These are phyloP conservation scores for Wiebesia pumilae DNA, from an alignment of 1,140 invertebrate species.

Conservation along the genomic window DNA sequence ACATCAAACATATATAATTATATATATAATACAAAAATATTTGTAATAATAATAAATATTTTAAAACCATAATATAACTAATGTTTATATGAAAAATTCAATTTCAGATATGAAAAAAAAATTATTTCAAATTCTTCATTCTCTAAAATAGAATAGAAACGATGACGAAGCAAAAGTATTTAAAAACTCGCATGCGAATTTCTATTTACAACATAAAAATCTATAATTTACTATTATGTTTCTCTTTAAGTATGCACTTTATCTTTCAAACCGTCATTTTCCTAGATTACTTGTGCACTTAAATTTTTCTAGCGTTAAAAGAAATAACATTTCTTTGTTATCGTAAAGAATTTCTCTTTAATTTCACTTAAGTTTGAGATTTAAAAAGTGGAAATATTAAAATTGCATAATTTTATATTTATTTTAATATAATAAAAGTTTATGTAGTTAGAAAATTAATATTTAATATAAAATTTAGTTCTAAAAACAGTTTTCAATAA, in stretches of 20 bases:
- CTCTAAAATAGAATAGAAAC: not conserved
- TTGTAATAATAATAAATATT: not conserved
- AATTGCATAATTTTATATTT: not conserved
- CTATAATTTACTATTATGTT: constrained; percentile 25
- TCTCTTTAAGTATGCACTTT: constrained; percentile 16
- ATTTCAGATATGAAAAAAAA: not conserved
- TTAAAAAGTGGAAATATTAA: not conserved
- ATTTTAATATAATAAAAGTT: not conserved
- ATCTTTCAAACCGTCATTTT: constrained; percentile 31
- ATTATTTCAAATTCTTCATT: not conserved
- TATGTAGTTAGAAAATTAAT: not conserved
- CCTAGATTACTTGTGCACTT: constrained; percentile 16
- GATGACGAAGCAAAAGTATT: constrained; percentile 26
- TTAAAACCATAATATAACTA: too few species aligned
- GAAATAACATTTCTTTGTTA: constrained; percentile 12
- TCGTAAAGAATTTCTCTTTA: constrained; percentile 34
- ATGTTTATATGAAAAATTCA: too few species aligned
- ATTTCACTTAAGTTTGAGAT: constrained; percentile 9
- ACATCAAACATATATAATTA: too few species aligned
- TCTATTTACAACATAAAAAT: constrained; percentile 6
- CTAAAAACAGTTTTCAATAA: too few species aligned
- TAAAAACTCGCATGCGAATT: constrained; percentile 1
- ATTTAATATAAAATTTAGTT: too few species aligned
- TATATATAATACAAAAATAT: too few species aligned
- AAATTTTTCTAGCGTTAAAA: constrained; percentile 10